phyloP scores from a whole-genome alignment of 2,797 vertebrate genomes.

The Aphelocoma californica region DNA sequence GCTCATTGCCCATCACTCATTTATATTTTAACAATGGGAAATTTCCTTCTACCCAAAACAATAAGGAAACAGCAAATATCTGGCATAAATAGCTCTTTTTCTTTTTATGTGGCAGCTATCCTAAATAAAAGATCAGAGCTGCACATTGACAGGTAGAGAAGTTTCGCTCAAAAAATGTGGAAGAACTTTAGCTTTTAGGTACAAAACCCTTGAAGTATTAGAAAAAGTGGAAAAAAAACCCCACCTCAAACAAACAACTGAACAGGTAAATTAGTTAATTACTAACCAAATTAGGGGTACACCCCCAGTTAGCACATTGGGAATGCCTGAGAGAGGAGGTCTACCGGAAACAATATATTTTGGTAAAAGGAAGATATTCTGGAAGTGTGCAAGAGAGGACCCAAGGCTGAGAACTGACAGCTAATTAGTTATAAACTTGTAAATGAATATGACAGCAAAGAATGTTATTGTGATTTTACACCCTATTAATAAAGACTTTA shows the following conservation, averaged over 20 bases:
- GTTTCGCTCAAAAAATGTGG: accelerated
- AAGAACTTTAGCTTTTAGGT: neutral
- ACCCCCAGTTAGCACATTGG: accelerated
- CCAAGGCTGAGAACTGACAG: neutral
- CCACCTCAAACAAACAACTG: neutral
- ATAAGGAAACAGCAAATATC: neutral
- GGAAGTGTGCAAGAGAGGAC: neutral
- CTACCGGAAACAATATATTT: neutral
- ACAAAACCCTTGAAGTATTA: neutral
- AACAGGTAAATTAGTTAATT: neutral
- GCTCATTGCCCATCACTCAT: neutral
- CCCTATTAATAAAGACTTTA: neutral
- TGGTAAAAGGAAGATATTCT: neutral
- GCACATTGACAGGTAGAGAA: accelerated
- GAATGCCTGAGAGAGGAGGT: neutral
- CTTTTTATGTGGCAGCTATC: neutral
- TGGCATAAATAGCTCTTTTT: neutral
- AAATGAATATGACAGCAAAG: neutral
- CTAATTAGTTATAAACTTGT: neutral
- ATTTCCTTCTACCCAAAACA: neutral
- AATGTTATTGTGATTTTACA: neutral
- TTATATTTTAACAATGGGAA: neutral
- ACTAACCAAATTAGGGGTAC: neutral
- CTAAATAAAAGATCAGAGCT: neutral
- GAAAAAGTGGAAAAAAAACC: neutral